Evolutionary conservation across 2,797 vertebrate species (phyloP).

Genomic region (Anableps anableps): DNA sequence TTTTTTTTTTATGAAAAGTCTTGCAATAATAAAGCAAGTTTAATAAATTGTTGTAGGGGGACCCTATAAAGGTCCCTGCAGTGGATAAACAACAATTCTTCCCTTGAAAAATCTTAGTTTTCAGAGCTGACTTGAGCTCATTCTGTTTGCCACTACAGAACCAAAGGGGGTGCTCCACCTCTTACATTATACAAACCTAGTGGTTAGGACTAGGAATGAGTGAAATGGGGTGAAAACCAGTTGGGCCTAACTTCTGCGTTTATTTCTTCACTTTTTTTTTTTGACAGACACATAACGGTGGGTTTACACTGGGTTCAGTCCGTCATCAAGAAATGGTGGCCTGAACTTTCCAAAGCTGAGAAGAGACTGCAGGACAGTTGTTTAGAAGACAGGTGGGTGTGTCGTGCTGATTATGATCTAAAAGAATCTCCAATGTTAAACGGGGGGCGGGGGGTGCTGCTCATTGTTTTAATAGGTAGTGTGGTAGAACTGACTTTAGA

Average conservation of each 20-base stretch:
- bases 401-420: conserved; percentile 13
- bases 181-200: neutral
- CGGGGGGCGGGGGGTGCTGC: no score
- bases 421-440: neutral
- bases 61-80: neutral
- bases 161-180: neutral
- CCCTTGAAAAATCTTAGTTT: neutral
- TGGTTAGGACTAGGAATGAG: neutral
- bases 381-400: conserved; percentile 87
- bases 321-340: conserved; percentile 96
- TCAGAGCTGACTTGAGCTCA: neutral
- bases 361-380: conserved; percentile 81
- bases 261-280: neutral
- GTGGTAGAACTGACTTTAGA: no score
- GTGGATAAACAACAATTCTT: neutral
- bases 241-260: neutral
- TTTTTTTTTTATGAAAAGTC: no score
- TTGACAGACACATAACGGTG: conserved; percentile 90
- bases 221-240: neutral
- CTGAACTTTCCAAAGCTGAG: conserved; percentile 89
- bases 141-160: neutral
- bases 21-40: no score
- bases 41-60: no score
- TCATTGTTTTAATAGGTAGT: no score
- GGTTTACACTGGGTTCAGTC: conserved; percentile 97